Conservation (phyloP, 2,888 invertebrate species). For the Tetanocera ferruginea region DNA sequence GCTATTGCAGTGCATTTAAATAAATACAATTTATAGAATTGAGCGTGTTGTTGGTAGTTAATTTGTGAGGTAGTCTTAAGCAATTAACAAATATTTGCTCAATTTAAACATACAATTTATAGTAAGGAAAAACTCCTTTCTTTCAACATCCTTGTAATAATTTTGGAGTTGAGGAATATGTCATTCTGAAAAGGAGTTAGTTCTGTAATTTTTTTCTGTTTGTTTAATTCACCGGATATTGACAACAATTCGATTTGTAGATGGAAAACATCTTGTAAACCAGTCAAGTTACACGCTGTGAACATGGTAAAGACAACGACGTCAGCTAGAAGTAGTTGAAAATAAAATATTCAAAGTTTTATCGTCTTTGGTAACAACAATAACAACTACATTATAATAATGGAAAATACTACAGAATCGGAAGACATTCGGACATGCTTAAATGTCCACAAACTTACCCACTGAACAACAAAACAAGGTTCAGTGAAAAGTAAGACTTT, state of each 20-base stretch:
- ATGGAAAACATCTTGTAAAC: slow-evolving; percentile 70
- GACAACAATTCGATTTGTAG: slow-evolving; percentile 69
- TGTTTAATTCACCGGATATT: slow-evolving; percentile 58
- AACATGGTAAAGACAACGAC: slow-evolving; percentile 57
- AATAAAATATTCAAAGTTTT: slow-evolving; percentile 11
- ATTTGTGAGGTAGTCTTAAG: too few relatives aligned
- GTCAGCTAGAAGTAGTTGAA: background rate
- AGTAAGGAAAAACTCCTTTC: too few relatives aligned
- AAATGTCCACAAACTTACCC: slow-evolving; percentile 39
- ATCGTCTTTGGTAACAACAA: slow-evolving; percentile 54
- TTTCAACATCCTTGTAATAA: too few relatives aligned
- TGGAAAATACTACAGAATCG: slow-evolving; percentile 51
- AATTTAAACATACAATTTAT: too few relatives aligned
- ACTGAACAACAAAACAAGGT: background rate
- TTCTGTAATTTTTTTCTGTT: background rate
- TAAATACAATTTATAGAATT: too few relatives aligned
- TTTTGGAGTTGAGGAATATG: too few relatives aligned
- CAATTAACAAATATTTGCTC: too few relatives aligned
- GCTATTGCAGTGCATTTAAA: too few relatives aligned
- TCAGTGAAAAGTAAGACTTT: background rate
- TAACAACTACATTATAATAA: slow-evolving; percentile 61
- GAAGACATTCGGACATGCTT: slow-evolving; percentile 41
- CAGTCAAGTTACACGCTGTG: slow-evolving; percentile 66
- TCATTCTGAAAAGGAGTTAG: too few relatives aligned
- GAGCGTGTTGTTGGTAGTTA: too few relatives aligned